Conservation (phyloP, 2,113 vertebrate genomes). For the Prunella fulvescens region DNA sequence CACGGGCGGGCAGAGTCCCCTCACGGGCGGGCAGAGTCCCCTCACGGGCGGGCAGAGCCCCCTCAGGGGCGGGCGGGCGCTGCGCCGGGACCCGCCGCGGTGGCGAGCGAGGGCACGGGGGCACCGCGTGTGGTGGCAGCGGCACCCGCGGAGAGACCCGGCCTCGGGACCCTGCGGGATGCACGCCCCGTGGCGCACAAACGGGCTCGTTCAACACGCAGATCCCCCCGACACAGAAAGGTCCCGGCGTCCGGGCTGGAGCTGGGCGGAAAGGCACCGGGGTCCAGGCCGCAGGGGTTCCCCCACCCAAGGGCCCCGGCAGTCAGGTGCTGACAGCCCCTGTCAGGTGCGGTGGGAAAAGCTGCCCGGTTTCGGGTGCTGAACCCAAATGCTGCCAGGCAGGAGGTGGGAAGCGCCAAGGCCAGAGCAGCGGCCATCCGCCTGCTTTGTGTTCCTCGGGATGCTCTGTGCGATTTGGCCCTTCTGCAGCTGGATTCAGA, state of each 20-base stretch:
- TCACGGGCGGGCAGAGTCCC: neutral
- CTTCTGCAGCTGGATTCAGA: neutral
- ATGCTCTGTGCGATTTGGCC: rapidly evolving
- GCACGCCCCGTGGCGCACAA: rapidly evolving
- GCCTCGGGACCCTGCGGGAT: rapidly evolving
- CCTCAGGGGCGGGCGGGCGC: neutral
- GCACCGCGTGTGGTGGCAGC: rapidly evolving
- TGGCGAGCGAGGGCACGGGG: neutral
- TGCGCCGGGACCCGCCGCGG: neutral
- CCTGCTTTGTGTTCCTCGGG: neutral
- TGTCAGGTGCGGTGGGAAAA: neutral
- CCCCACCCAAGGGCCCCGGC: rapidly evolving
- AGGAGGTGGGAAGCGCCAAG: rapidly evolving
- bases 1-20: neutral
- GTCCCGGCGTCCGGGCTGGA: no score
- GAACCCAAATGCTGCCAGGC: neutral
- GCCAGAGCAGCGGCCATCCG: rapidly evolving
- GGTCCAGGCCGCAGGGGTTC: rapidly evolving
- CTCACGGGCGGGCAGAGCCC: neutral
- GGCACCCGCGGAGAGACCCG: neutral
- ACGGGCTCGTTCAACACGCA: rapidly evolving
- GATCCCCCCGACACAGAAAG: neutral
- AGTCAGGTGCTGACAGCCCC: no score
- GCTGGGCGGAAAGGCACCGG: rapidly evolving
- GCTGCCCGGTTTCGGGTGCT: neutral